phyloP scores from a whole-genome alignment of 2,113 vertebrate genomes.

The Halichoerus grypus region DNA sequence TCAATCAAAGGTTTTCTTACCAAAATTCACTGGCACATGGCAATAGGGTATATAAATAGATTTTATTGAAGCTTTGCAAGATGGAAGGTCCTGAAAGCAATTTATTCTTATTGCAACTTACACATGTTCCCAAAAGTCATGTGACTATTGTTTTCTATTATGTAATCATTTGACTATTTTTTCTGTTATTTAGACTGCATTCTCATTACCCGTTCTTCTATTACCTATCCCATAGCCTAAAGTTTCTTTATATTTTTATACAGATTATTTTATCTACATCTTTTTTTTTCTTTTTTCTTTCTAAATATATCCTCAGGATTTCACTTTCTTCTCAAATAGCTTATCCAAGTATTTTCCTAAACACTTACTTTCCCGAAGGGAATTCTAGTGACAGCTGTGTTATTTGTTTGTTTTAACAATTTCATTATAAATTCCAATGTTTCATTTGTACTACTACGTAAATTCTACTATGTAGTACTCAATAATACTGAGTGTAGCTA shows the following conservation, averaged over 20 bases:
- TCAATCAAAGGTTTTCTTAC: neutral
- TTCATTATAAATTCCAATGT: neutral
- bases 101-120: neutral
- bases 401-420: neutral
- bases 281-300: neutral
- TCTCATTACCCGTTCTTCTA: neutral
- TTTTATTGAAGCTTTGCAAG: neutral
- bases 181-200: neutral
- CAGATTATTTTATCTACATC: neutral
- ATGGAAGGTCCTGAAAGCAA: neutral
- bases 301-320: neutral
- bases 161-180: neutral
- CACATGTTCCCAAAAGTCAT: neutral
- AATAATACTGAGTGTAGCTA: neutral
- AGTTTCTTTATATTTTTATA: neutral
- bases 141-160: neutral
- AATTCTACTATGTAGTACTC: neutral
- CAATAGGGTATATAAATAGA: neutral
- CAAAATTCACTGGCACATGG: neutral
- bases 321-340: neutral
- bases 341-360: neutral
- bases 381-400: neutral
- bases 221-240: neutral
- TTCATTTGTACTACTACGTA: neutral
- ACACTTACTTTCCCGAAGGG: neutral